Evolutionary conservation across 2,888 invertebrate genomes (phyloP), one percentile per base, ranked within the genome.

Genomic region (Erannis defoliaria): DNA sequence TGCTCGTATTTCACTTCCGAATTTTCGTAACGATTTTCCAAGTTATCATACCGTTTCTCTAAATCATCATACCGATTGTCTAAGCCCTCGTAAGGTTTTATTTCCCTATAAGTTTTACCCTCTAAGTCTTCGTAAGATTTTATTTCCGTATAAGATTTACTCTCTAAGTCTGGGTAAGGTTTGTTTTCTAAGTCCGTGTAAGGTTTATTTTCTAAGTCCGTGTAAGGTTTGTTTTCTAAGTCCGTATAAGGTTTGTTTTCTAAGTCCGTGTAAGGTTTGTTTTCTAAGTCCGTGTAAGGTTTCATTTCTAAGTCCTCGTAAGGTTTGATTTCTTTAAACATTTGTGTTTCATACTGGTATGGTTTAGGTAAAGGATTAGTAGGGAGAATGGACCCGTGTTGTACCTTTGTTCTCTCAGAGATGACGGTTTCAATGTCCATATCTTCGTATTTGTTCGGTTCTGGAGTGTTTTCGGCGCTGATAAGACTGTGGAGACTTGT

Each of bases 401-500:
- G 92, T 93, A 93, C 93, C 93, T 93, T 92, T 16, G 86, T 88
- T 81, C 84, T 85, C 67, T 92, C 90, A 60, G 80, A 80, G 84
- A 87, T 87, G 74, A 84, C 84, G 0, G 83, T 74, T 71, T 90
- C 90, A 9, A 89, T 86, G 66, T 92, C 92, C 46, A 89, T 66
- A 19, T 88, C 83, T 60, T 89, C 85, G 77, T 76, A 88, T 74
- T 84, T 87, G 66, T 72, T 75, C 0, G 84, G 74, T 55, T 89
- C 88, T 0, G 93, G 92, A 0, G 93, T 92, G 77, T 88, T 89
- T 12, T 93, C 92, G 0, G 85, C 77, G 66, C 89, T 89, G 64
- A 91, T 80, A 0, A 91, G 75, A 62, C 91, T 90, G 77, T 95
- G 95, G 73, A 95, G 88, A 68, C 95, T 94, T 50, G 95, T 94